phyloP scores from a whole-genome alignment of 1,140 invertebrate species.

The Apolygus lucorum region DNA sequence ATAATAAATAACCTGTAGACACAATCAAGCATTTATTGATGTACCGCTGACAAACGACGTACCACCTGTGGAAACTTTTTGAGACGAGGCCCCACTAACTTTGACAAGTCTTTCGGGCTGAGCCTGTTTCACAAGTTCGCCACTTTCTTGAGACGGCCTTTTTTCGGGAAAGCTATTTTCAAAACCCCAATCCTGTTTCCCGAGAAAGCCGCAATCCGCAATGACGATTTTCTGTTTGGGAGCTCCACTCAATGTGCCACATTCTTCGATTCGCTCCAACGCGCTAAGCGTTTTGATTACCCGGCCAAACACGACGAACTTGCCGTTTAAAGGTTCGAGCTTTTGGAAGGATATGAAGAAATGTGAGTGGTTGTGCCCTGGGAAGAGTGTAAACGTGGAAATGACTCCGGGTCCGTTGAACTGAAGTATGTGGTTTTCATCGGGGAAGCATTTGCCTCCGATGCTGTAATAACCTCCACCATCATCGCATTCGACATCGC shows the following conservation, averaged over 20 bases:
- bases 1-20: too few relatives aligned
- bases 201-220: neutral
- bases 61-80: too few relatives aligned
- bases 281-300: constrained; percentile 19
- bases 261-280: constrained; percentile 8
- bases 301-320: constrained; percentile 22
- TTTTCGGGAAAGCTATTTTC: too few relatives aligned
- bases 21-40: too few relatives aligned
- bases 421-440: constrained; percentile 21
- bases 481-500: constrained; percentile 17
- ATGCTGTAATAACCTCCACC: constrained; percentile 11
- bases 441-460: constrained; percentile 18
- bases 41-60: too few relatives aligned
- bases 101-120: too few relatives aligned
- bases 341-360: constrained; percentile 24
- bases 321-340: constrained; percentile 7
- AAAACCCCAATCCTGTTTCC: neutral
- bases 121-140: too few relatives aligned
- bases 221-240: neutral
- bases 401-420: constrained; percentile 26
- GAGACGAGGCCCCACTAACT: too few relatives aligned
- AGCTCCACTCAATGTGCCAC: neutral
- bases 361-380: constrained; percentile 20
- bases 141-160: too few relatives aligned
- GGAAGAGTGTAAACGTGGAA: constrained; percentile 15